Conservation (phyloP, 2,797 vertebrate genomes). For the Gephyroberyx darwinii region DNA sequence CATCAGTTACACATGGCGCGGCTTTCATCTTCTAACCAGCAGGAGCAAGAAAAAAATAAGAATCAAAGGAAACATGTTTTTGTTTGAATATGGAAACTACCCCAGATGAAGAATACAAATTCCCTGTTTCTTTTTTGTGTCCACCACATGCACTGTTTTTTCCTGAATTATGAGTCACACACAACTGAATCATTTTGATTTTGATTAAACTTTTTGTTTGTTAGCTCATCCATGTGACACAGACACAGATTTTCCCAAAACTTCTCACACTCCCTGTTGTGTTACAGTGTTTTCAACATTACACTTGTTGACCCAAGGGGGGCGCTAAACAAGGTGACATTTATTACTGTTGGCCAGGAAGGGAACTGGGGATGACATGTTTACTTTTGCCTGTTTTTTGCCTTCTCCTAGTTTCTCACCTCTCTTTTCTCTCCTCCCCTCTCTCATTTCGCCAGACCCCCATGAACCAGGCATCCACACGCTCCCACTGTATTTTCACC, state of each 20-base stretch:
- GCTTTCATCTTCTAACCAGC: conserved; percentile 60
- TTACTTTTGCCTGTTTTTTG: background rate
- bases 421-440: conserved; percentile 1
- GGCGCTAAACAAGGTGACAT: no score
- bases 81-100: conserved; percentile 48
- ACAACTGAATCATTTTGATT: background rate
- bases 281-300: no score
- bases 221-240: no score
- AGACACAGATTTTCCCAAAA: no score
- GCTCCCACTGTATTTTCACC: conserved; percentile 98
- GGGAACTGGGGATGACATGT: no score
- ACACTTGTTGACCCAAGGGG: no score
- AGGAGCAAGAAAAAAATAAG: conserved; percentile 36
- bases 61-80: conserved; percentile 49
- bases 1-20: conserved; percentile 59
- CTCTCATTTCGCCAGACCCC: conserved; percentile 85
- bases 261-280: no score
- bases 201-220: no score
- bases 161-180: background rate
- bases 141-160: background rate
- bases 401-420: background rate
- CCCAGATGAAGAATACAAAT: conserved; percentile 29
- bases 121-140: conserved; percentile 3
- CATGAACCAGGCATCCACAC: conserved; percentile 95
- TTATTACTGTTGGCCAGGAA: no score